phyloP scores from a whole-genome alignment of 2,797 vertebrate species.

The Potorous gilbertii region DNA sequence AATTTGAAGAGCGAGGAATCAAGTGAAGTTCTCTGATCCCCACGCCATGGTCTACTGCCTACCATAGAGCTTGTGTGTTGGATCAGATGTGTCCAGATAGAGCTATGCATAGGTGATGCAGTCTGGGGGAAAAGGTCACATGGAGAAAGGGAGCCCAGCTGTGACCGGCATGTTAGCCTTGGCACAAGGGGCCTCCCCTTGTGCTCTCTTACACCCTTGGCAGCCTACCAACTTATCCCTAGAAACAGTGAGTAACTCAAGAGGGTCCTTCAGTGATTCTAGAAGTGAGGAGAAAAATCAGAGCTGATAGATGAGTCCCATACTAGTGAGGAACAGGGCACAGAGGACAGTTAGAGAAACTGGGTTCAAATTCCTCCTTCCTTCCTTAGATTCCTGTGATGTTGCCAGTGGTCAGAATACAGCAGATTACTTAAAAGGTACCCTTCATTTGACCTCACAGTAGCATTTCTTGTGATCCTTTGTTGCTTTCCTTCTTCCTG shows the following conservation, averaged over 20 bases:
- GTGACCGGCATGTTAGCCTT: background rate
- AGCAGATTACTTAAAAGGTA: background rate
- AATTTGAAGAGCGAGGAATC: background rate
- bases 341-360: background rate
- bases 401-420: background rate
- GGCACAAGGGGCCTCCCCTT: background rate
- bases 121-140: background rate
- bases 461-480: background rate
- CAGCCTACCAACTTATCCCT: background rate
- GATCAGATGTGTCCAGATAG: background rate
- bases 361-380: background rate
- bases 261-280: slow-evolving; percentile 16
- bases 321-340: background rate
- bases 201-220: background rate
- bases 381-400: background rate
- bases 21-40: background rate
- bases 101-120: background rate
- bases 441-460: background rate
- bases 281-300: slow-evolving; percentile 14
- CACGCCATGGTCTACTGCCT: background rate
- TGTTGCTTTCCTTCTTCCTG: background rate
- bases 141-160: background rate
- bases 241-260: background rate
- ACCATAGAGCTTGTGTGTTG: background rate
- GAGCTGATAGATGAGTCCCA: background rate